Conservation (phyloP, 2,113 vertebrate species). For the Thymallus thymallus region DNA sequence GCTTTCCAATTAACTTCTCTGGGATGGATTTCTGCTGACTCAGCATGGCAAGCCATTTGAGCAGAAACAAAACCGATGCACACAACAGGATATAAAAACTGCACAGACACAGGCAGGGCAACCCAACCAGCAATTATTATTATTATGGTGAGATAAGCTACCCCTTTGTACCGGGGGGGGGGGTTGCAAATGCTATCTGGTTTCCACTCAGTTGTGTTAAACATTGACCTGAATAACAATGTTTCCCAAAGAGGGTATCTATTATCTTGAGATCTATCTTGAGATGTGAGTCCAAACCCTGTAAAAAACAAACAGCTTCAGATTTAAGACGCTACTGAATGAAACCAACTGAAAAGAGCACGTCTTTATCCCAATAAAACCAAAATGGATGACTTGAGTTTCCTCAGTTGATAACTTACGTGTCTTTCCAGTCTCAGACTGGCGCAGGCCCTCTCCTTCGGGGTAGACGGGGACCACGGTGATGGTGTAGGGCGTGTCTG, state of each 20-base stretch:
- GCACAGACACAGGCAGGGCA: conserved; percentile 13
- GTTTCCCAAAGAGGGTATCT: not conserved
- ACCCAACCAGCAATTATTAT: not conserved
- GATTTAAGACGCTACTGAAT: too few relatives aligned
- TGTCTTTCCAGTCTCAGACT: conserved; percentile 84
- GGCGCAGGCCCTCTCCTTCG: conserved; percentile 88
- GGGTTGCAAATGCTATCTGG: too few relatives aligned
- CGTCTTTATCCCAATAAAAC: not conserved
- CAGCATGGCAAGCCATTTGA: conserved; percentile 20
- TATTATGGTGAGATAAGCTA: conserved; percentile 13
- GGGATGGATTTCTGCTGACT: conserved; percentile 34
- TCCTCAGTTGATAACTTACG: conserved; percentile 73
- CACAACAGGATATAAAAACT: conserved; percentile 26
- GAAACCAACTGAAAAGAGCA: not conserved
- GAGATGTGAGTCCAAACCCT: not conserved
- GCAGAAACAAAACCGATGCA: conserved; percentile 11
- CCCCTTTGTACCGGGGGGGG: not conserved
- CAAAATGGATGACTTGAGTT: not conserved
- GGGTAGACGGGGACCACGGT: conserved; percentile 89
- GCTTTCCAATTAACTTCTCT: conserved; percentile 20
- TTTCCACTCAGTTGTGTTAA: too few relatives aligned
- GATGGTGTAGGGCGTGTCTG: conserved; percentile 85
- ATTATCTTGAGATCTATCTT: not conserved
- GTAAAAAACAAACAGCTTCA: not conserved
- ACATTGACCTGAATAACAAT: not conserved